Evolutionary conservation across 2,113 vertebrate genomes (phyloP), one percentile per base, ranked within the genome.

Genomic region (Megatriorchis doriae): DNA sequence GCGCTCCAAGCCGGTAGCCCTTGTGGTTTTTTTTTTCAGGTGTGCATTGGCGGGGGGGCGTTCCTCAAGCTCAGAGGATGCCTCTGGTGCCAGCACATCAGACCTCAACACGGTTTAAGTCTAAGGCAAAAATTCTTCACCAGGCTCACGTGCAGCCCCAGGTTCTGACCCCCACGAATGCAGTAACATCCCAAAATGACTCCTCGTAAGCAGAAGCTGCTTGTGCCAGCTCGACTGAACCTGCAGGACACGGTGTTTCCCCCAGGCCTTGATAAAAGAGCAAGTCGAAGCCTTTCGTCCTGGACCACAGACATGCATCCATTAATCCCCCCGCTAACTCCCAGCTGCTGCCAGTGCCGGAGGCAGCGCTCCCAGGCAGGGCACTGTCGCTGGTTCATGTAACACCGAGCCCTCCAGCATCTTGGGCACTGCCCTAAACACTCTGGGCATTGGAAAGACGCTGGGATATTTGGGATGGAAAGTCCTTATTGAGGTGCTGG

Each of bases 401-500:
- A 88, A 21, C 53, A 52, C 3, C 2, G 4, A 72, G 11, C 17
- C 32, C 61, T 85, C 55, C 53, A 81, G n/a, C 34, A 68, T 21
- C 67, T 59, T 15, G 11, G 11, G 17, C 22, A 31, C 12, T 0
- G 8, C 27, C 34, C 62, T 83, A 7, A 2, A 8, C 3, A 4
- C 36, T 38, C 36, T 5, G 3, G 38, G 13, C 22, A 63, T 0
- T 27, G 63, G 47, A 81, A 74, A 84, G 50, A 75, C 0, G 0
- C 45, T 48, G 70, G 82, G 38, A 45, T 72, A 71, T 45, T 65
- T 65, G 67, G 58, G 62, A 88, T 70, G 15, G 61, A 19, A 93
- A 66, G 10, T 23, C 1, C 3, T 53, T 43, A 34, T 0, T 10
- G 34, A 90, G 21, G 42, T 48, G 74, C 65, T 81, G 45, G 45